phyloP scores from a whole-genome alignment of 1,140 invertebrate genomes.

The Callitettix versicolor region DNA sequence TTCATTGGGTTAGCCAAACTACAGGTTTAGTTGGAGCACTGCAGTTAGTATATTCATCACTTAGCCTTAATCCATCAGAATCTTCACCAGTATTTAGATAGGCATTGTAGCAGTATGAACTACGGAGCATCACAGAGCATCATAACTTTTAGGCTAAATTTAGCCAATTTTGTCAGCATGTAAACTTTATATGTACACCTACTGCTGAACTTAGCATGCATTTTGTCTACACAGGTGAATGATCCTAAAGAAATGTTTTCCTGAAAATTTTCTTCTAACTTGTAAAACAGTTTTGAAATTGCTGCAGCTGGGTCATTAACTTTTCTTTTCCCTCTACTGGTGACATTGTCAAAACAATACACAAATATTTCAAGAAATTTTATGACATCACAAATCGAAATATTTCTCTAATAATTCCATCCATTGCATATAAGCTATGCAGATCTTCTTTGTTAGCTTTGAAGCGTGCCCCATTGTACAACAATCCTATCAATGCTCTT shows the following conservation, averaged over 20 bases:
- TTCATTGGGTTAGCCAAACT: conserved; percentile 24
- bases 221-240: conserved; percentile 31
- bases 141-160: conserved; percentile 31
- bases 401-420: conserved; percentile 27
- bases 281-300: conserved; percentile 29
- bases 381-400: conserved; percentile 25
- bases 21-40: conserved; percentile 24
- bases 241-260: conserved; percentile 23
- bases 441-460: conserved; percentile 25
- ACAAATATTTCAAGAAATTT: conserved; percentile 25
- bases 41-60: conserved; percentile 1
- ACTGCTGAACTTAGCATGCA: conserved; percentile 29
- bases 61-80: conserved; percentile 10
- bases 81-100: conserved; percentile 14
- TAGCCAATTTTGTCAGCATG: conserved; percentile 31
- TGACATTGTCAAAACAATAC: conserved; percentile 23
- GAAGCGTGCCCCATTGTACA: conserved; percentile 24
- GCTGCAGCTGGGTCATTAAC: conserved; percentile 28
- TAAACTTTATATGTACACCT: conserved; percentile 31
- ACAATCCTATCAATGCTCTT: conserved; percentile 25
- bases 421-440: conserved; percentile 23
- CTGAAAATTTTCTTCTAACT: conserved; percentile 25
- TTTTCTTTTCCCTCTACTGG: conserved; percentile 19
- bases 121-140: conserved; percentile 26
- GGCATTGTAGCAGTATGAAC: conserved; percentile 17